A percentile compares a stretch with the other conserved stretches of the same genome.
Conservation (phyloP, 2,113 vertebrate genomes). For the Petrocephalus zakoni region DNA sequence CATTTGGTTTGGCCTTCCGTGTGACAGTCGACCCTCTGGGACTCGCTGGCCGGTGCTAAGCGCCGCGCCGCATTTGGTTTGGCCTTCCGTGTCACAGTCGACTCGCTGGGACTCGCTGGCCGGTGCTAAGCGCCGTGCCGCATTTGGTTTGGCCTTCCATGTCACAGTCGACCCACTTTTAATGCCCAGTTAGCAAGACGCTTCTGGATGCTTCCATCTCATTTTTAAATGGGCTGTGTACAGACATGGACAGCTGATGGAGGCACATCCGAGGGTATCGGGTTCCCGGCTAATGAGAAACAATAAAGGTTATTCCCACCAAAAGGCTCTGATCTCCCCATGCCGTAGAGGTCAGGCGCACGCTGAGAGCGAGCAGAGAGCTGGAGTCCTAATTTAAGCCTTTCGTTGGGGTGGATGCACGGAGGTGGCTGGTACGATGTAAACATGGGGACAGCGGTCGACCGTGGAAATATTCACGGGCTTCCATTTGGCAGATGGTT, state of each 20-base stretch:
- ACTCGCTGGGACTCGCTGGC: constrained; percentile 71
- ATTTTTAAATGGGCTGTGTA: constrained; percentile 53
- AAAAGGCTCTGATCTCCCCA: constrained; percentile 50
- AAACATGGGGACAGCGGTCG: constrained; percentile 31
- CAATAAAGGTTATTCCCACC: constrained; percentile 68
- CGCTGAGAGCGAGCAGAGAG: constrained; percentile 30
- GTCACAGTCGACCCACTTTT: constrained; percentile 66
- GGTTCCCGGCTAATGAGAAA: constrained; percentile 74
- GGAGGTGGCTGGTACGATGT: constrained; percentile 25
- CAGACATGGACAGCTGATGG: constrained; percentile 64
- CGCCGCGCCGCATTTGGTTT: constrained; percentile 72
- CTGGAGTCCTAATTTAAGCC: constrained; percentile 38
- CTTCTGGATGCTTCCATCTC: constrained; percentile 63
- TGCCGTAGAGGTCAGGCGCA: constrained; percentile 37
- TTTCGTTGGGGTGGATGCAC: constrained; percentile 23
- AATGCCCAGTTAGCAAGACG: constrained; percentile 49
- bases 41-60: constrained; percentile 74
- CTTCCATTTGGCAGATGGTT: constrained; percentile 12
- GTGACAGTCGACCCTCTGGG: constrained; percentile 72
- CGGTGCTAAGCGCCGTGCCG: constrained; percentile 74
- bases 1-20: constrained; percentile 67
- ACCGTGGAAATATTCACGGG: constrained; percentile 22
- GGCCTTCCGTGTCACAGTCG: constrained; percentile 64
- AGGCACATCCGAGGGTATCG: constrained; percentile 73
- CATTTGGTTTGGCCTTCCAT: constrained; percentile 67